Base-by-base conservation (phyloP, 2,797 vertebrate genomes). In the Macrochelys suwanniensis region DNA sequence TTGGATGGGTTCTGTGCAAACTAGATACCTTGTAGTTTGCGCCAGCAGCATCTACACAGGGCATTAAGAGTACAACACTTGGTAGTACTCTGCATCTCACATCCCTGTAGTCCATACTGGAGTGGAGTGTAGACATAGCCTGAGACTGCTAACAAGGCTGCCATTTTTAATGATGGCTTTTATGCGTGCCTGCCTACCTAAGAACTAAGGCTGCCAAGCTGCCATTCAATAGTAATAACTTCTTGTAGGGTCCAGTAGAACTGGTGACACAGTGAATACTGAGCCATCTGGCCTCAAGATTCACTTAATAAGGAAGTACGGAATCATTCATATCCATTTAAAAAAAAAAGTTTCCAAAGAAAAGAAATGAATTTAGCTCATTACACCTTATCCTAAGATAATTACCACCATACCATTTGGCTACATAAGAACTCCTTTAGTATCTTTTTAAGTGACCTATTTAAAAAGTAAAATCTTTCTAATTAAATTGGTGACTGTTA, bases 371-470 rank as follows among this genome's bases (percentile, higher is more conserved):
- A 81, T 81, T 92, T 45, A 56, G 37, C 54, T 81, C 10, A 21
- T 33, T 71, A 94, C 21, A 4, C 31, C 2, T 74, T 94, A 42
- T 74, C 61, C 7, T 82, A 26, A 87, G 76, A 84, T 87, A 94
- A 86, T 56, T 82, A 53, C n/a, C 80, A 79, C 85, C 88, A 91
- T 91, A 82, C 53, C 47, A 45, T 68, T 45, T 16, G 11, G 50
- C 49, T 90, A 19, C 17, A 85, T 74, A 45, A n/a, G 59, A 95
- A 77, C 19, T 49, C 85, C 84, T 85, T 82, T 49, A 78, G 56
- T 50, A 31, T 88, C 61, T 95, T 71, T 96, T 92, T 84, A 7
- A 85, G 82, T 89, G 95, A 95, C 95, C 88, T 93, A 47, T 61
- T 97, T 93, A 85, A 51, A 77, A 74, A 76, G 23, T 84, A 57